phyloP scores from a whole-genome alignment of 2,113 vertebrate genomes.

The Lampris incognitus region DNA sequence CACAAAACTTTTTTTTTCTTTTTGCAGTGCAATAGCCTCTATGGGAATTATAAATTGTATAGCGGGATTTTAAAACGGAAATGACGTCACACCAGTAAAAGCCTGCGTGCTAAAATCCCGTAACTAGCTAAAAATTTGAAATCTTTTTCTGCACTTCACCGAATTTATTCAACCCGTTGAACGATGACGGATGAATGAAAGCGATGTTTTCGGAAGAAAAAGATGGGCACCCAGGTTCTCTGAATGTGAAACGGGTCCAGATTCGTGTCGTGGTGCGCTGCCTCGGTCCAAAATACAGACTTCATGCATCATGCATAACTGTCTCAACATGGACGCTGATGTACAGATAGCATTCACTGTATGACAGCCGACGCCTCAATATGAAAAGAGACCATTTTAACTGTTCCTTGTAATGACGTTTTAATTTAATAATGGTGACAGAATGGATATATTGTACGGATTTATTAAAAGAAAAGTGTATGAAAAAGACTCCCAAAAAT shows the following conservation, averaged over 20 bases:
- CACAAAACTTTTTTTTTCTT: no score
- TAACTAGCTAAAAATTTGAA: not conserved
- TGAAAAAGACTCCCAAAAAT: slow-evolving; percentile 11
- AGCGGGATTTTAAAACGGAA: no score
- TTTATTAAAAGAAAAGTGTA: not conserved
- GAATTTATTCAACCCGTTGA: not conserved
- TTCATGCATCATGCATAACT: slow-evolving; percentile 5
- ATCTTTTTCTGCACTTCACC: not conserved
- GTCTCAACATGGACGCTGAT: slow-evolving; percentile 26
- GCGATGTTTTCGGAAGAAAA: not conserved
- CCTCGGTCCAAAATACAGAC: not conserved
- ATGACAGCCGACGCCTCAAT: not conserved
- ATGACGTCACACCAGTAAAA: no score
- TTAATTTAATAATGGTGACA: slow-evolving; percentile 30
- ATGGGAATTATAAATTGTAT: no score
- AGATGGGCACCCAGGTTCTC: not conserved
- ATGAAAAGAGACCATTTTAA: slow-evolving; percentile 7
- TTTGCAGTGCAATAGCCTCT: no score
- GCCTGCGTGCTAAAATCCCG: not conserved
- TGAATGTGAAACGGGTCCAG: not conserved
- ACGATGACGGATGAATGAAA: not conserved
- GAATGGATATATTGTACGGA: slow-evolving; percentile 10
- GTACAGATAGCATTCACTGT: slow-evolving; percentile 26
- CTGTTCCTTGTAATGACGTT: not conserved
- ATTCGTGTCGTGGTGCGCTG: not conserved